Evolutionary conservation across 2,113 vertebrate genomes (phyloP), one percentile per base, ranked within the genome.

Genomic region (Chlorocebus sabaeus): DNA sequence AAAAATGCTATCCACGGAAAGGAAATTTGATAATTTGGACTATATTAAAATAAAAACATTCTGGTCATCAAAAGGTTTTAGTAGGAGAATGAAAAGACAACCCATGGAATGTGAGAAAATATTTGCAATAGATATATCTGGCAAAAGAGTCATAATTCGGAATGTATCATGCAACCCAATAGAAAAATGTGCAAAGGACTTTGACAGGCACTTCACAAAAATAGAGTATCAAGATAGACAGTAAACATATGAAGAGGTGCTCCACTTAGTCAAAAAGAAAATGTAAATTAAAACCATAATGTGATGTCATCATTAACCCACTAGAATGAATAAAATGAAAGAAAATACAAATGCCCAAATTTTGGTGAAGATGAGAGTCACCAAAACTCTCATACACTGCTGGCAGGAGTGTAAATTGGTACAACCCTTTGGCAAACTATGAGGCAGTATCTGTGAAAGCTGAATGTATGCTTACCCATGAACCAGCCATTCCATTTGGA

Each of bases 171-270:
- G 48, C 4, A 67, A 90, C 12, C n/a, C 13, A 72, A 30, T 27
- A 92, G 52, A 84, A 97, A 93, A 92, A 90, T 64, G 52, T 59
- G 30, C 35, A 67, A 64, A 93, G 32, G 27, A 72, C 38, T 93
- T 80, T 92, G 83, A 95, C n/a, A 92, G 45, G 73, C 11, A 67
- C 40, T 68, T 93, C 57, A 93, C 13, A 89, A 82, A 86, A 50
- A 57, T 89, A n/a, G 35, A 86, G 22, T 93, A 76, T 52, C 4
- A 18, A 90, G 52, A 59, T 88, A 35, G 27, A 40, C 55, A 78
- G 72, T 64, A 83, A 87, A 61, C 57, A 75, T 50, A 70, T 30
- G 75, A 83, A 68, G 92, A 86, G 13, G 40, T 79, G 5, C n/a
- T 92, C 45, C 20, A 67, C 6, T 40, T 25, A 89, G 64, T 83